A percentile compares a stretch with the other conserved stretches of the same genome.
Evolutionary conservation across 2,797 vertebrate genomes (phyloP).

Genomic region (Atherinosoma microstoma): DNA sequence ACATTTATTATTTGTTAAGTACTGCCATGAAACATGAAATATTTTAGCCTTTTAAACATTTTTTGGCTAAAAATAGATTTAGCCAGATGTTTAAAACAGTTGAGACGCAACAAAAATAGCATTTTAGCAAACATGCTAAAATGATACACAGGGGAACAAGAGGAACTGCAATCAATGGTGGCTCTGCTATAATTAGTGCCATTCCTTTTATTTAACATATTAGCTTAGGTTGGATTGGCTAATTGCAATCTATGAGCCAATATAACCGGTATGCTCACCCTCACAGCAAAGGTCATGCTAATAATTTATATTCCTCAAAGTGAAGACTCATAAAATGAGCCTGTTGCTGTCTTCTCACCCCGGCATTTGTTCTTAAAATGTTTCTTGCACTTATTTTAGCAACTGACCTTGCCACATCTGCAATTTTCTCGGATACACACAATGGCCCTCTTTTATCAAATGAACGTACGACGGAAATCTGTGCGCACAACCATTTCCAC

Average conservation of each 20-base stretch:
- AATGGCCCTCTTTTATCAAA: too few species aligned
- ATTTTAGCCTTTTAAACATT: not conserved
- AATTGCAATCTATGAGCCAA: not conserved
- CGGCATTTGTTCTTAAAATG: not conserved
- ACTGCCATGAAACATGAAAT: not conserved
- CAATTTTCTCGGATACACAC: not conserved
- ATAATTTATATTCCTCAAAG: not conserved
- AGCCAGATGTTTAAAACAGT: not conserved
- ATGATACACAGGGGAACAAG: not conserved
- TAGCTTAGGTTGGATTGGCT: not conserved
- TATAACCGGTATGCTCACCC: not conserved
- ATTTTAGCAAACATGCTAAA: not conserved
- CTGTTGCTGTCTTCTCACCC: not conserved
- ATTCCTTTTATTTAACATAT: not conserved
- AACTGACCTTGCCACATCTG: not conserved
- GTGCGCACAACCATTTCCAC: too few species aligned
- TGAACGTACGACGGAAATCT: too few species aligned
- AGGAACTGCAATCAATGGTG: not conserved
- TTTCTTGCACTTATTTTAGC: not conserved
- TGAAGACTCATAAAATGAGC: not conserved
- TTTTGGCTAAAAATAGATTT: not conserved
- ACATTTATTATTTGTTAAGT: not conserved
- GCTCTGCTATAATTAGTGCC: not conserved
- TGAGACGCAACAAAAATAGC: not conserved
- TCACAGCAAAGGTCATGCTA: not conserved